Base-by-base conservation (phyloP, 2,113 vertebrate species). In the Myotis lucifugus region DNA sequence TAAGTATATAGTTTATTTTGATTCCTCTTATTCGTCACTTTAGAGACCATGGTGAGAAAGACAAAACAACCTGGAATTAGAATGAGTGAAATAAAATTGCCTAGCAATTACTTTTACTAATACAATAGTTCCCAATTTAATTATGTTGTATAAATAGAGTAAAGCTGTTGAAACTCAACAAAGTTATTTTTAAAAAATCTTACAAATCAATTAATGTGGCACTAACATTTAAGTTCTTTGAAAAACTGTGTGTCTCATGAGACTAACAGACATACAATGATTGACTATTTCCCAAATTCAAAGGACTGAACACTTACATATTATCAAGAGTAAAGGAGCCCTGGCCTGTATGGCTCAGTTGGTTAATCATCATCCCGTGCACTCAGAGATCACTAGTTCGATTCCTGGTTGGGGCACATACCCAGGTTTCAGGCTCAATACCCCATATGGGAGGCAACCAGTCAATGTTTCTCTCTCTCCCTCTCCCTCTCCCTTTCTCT, bases 281-380 rank as follows among this genome's bases (percentile, higher is more conserved):
- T 50, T 42, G 52, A 77, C 56, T 88, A 6, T 70, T 89, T 40
- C 70, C 29, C n/a, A 88, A 84, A 78, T 74, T 93, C 37, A 94
- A 93, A 93, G 67, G 5, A 54, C 29, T 91, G 29, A 56, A 70
- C 52, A 85, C 34, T 90, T 95, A 61, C 48, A 56, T 19, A 90
- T 93, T 61, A 92, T 74, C 34, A 82, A 94, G 18, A 14, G 56
- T 69, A 52, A 61, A 59, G 56, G 10, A 27, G 59, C 59, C 23
- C 23, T 61, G 59, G 25, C 23, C 25, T 61, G 59, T 12, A 27
- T 61, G 25, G 25, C 9, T 61, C 25, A 61, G 59, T 27, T 61
- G 59, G 59, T 61, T 61, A 27, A 61, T 27, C 59, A 61, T 27
- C 59, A 61, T 61, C 23, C 25, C 9, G 0, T 59, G 56, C 56